phyloP scores from a whole-genome alignment of 2,888 invertebrate species.

The Diloba caeruleocephala region DNA sequence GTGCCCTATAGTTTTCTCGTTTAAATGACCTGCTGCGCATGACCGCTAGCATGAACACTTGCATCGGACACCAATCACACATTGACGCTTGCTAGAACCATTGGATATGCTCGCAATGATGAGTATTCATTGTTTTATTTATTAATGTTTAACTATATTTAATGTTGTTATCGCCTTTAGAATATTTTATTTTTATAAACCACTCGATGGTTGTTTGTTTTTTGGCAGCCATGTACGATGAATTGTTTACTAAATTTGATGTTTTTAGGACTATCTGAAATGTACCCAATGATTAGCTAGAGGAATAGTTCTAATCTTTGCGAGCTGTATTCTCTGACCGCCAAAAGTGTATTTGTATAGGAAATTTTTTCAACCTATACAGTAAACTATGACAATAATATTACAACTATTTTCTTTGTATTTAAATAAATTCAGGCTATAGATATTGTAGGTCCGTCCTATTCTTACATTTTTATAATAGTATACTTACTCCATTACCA shows the following conservation, averaged over 20 bases:
- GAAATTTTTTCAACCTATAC: constrained; percentile 14
- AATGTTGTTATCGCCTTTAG: constrained; percentile 64
- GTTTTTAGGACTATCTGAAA: constrained; percentile 18
- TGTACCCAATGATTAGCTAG: constrained; percentile 20
- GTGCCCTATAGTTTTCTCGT: constrained; percentile 89
- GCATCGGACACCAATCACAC: constrained; percentile 75
- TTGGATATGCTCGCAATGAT: constrained; percentile 88
- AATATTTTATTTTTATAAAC: constrained; percentile 47
- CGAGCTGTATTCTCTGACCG: constrained; percentile 24
- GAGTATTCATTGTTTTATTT: constrained; percentile 87
- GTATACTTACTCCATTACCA: constrained; percentile 16
- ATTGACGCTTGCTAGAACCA: constrained; percentile 81
- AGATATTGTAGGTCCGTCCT: constrained; percentile 47
- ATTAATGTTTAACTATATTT: constrained; percentile 61
- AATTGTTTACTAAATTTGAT: constrained; percentile 17
- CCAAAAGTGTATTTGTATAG: constrained; percentile 27
- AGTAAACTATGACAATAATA: constrained; percentile 52
- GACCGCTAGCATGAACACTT: constrained; percentile 79
- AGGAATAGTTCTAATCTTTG: constrained; percentile 16
- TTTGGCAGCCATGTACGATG: constrained; percentile 31
- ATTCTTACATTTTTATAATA: constrained; percentile 28
- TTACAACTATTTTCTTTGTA: constrained; percentile 32
- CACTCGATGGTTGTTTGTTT: constrained; percentile 36
- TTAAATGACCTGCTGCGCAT: constrained; percentile 86
- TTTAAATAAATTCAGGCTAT: constrained; percentile 21